Evolutionary conservation across 2,888 invertebrate species (phyloP).

Genomic region (Drosophila peninsularis): DNA sequence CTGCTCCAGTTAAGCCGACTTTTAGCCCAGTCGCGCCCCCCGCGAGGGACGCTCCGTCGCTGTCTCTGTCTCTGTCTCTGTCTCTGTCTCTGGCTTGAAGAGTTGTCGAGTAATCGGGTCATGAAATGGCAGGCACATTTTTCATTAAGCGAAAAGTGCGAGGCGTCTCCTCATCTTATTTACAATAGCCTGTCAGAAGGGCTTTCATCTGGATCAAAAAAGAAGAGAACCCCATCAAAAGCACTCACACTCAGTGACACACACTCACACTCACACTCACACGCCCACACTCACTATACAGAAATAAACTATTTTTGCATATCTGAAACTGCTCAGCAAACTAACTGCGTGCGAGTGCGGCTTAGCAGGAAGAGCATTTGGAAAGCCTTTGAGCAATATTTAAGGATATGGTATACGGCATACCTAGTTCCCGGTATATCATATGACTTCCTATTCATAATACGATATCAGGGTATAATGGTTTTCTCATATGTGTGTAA

Average conservation of each 20-base stretch:
- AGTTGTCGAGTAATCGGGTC: constrained; percentile 71
- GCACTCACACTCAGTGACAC: background rate
- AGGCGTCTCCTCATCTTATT: constrained; percentile 33
- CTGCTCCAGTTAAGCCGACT: constrained; percentile 45
- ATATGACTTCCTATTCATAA: background rate
- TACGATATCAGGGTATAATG: background rate
- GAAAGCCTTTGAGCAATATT: background rate
- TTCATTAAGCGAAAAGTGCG: constrained; percentile 54
- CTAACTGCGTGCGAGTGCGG: background rate
- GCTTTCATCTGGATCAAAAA: constrained; percentile 28
- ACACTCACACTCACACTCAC: background rate
- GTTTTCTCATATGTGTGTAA: background rate
- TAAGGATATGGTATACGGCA: too few species aligned
- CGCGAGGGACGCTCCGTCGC: constrained; percentile 1
- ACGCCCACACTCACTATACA: background rate
- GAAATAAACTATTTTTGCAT: constrained; percentile 4
- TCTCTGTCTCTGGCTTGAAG: constrained; percentile 40
- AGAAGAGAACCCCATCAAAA: constrained; percentile 10
- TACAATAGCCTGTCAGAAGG: constrained; percentile 30
- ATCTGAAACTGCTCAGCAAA: constrained; percentile 1
- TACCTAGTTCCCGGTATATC: background rate
- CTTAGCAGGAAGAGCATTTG: background rate
- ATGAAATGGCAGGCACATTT: constrained; percentile 63
- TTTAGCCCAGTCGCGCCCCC: background rate
- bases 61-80: constrained; percentile 12